A percentile compares a stretch with the other conserved stretches of the same genome.
These are phyloP conservation scores for Serranus cabrilla DNA, from an alignment of 2,797 vertebrate species.

Conservation along the genomic window DNA sequence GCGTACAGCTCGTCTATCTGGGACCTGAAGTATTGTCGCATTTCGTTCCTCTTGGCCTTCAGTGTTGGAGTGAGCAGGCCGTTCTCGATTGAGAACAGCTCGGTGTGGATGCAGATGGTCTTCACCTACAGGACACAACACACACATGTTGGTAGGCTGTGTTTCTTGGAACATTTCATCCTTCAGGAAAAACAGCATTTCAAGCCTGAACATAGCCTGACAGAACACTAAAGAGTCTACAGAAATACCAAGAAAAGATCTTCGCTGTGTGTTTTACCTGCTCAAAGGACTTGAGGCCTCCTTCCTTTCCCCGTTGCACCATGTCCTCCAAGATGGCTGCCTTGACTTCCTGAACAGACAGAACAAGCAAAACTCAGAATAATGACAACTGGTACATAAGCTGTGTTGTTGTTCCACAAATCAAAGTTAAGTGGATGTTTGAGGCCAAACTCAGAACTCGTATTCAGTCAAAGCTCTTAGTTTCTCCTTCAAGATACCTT, in stretches of 20 bases:
- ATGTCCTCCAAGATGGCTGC: slow-evolving; percentile 91
- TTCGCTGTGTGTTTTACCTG: slow-evolving; percentile 85
- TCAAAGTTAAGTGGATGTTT: neutral
- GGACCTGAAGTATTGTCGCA: slow-evolving; percentile 88
- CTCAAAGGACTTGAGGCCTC: slow-evolving; percentile 95
- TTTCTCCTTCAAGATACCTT: neutral
- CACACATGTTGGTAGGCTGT: neutral
- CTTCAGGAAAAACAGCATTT: neutral
- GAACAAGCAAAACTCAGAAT: neutral
- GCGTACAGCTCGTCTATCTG: slow-evolving; percentile 93
- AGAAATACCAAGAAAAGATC: neutral
- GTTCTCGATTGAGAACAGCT: slow-evolving; percentile 93
- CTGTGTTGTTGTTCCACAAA: neutral
- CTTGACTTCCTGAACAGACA: slow-evolving; percentile 87
- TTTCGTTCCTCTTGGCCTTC: slow-evolving; percentile 93
- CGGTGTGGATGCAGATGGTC: slow-evolving; percentile 86
- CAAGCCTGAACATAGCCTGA: neutral
- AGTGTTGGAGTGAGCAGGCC: slow-evolving; percentile 96
- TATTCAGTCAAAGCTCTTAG: neutral
- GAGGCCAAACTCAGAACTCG: neutral
- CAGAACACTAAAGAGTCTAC: neutral
- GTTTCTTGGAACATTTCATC: neutral
- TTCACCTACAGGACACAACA: slow-evolving; percentile 86
- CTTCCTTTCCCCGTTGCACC: slow-evolving; percentile 89
- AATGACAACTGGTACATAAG: neutral